Conservation (phyloP, 2,888 invertebrate species). For the Bhutanitis thaidina region DNA sequence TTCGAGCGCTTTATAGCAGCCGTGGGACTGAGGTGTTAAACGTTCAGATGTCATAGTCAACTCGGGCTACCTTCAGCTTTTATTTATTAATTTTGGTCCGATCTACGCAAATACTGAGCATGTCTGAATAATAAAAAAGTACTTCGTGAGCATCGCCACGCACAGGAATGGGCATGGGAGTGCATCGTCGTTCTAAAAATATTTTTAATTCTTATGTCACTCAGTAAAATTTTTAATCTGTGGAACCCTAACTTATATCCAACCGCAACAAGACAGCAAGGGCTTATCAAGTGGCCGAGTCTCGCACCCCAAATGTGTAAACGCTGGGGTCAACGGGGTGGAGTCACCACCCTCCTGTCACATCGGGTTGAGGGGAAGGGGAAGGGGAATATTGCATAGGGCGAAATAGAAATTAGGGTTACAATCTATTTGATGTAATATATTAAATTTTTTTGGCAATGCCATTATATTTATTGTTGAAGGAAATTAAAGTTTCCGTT, state of each 20-base stretch:
- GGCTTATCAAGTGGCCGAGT: constrained; percentile 23
- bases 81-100: no score
- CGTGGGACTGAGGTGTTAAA: no score
- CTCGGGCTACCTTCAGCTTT: no score
- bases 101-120: no score
- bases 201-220: background rate
- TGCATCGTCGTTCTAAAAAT: no score
- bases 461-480: constrained; percentile 15
- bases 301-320: constrained; percentile 31
- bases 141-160: no score
- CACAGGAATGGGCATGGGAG: no score
- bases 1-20: no score
- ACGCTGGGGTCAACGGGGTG: constrained; percentile 40
- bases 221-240: constrained; percentile 28
- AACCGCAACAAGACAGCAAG: constrained; percentile 32
- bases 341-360: constrained; percentile 31
- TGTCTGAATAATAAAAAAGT: no score
- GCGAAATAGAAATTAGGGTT: constrained; percentile 25
- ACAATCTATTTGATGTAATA: constrained; percentile 32
- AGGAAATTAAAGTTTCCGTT: constrained; percentile 12
- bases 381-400: constrained; percentile 18
- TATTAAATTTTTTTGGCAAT: constrained; percentile 26
- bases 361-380: no score
- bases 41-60: no score
- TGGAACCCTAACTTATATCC: constrained; percentile 1